Base-by-base conservation (phyloP, 2,888 invertebrate species). In the Drosophila recens region DNA sequence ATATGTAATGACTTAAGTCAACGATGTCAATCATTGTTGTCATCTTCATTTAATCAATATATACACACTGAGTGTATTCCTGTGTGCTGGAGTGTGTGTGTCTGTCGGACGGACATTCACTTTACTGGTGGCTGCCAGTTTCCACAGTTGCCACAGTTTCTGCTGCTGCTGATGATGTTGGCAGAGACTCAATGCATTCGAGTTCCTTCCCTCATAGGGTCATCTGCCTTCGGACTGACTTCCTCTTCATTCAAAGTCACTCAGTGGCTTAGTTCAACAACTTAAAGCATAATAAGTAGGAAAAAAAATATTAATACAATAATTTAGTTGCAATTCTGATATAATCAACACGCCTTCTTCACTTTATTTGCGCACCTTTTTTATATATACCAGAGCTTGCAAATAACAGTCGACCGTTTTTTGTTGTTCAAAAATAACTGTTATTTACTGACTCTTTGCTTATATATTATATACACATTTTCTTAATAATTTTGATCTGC, bases 1-100 rank as follows among this genome's bases (percentile, higher is more conserved):
- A 81, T 76, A 79, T 85, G 85, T 85, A 84, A 84, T 80, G 80
- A 78, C 77, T 82, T 84, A 73, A 83, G 82, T 80, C 84, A 82
- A 84, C 82, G 81, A 78, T 72, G 71, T 78, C 87, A 76, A 86
- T 86, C 80, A 79, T 81, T 83, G 82, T 78, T 82, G 75, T 78
- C 80, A 80, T 83, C 83, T 80, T 80, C 84, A 85, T 85, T 79
- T 79, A 80, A 83, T 82, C 79, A 85, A 80, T 84, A 77, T 57
- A 45, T 13, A 56, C 49, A 36, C 15, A 40, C n/a, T 52, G 63
- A 36, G 27, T 53, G 49, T 53, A n/a, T 57, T n/a, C 49, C 17
- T 62, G 42, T 72, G 30, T 36, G 36, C 23, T 10, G 23, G n/a
- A 34, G 51, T 13, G n/a, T 49, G 54, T 58, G 20, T 54, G 38